Conservation (phyloP, 2,888 invertebrate species). For the Margaritifera margaritifera region DNA sequence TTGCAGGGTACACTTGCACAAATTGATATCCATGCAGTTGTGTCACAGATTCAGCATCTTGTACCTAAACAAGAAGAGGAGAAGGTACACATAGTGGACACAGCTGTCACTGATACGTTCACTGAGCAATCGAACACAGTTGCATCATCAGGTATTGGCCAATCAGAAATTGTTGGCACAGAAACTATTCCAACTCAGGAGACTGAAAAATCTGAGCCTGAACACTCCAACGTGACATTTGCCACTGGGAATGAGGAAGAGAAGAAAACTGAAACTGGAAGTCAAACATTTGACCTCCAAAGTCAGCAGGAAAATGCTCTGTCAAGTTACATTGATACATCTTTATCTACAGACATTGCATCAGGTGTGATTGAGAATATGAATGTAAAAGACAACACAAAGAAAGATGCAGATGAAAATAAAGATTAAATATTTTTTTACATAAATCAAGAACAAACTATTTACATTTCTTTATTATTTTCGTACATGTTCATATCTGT, state of each 20-base stretch:
- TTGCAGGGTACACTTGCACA: conserved; percentile 44
- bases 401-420: conserved; percentile 12
- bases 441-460: no score
- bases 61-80: conserved; percentile 49
- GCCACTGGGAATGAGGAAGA: conserved; percentile 21
- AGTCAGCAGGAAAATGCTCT: conserved; percentile 22
- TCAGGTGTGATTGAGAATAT: conserved; percentile 1
- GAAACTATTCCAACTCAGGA: background rate
- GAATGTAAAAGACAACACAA: conserved; percentile 7
- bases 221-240: conserved; percentile 18
- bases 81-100: conserved; percentile 9
- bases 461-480: no score
- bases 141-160: conserved; percentile 5
- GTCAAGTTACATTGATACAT: conserved; percentile 12
- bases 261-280: conserved; percentile 6
- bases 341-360: conserved; percentile 7
- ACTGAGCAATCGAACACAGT: conserved; percentile 5
- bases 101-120: conserved; percentile 2
- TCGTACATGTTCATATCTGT: no score
- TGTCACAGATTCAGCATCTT: conserved; percentile 49
- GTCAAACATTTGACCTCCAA: background rate
- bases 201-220: background rate
- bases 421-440: no score
- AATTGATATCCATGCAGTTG: conserved; percentile 45
- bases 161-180: background rate